These are phyloP conservation scores for Monochamus alternatus DNA, from an alignment of 2,888 invertebrate genomes.

Conservation along the genomic window DNA sequence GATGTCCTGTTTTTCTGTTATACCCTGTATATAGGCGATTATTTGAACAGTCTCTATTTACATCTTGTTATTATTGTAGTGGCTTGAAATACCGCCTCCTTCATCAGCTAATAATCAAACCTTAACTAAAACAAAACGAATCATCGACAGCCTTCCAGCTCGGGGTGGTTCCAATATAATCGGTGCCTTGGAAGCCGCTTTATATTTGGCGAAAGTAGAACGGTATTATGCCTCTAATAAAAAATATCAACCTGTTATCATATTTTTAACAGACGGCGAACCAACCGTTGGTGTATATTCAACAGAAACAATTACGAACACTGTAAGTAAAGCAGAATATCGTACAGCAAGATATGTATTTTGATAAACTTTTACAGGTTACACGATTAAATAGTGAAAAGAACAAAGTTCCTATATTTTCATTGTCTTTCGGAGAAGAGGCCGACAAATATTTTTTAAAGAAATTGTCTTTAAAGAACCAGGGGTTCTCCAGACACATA, in stretches of 20 bases:
- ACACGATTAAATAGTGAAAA: constrained; percentile 34
- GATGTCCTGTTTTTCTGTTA: no score
- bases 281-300: constrained; percentile 76
- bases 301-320: constrained; percentile 72
- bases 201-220: constrained; percentile 44
- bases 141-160: not conserved
- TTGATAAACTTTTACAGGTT: constrained; percentile 50
- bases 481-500: constrained; percentile 78
- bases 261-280: constrained; percentile 80
- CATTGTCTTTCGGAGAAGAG: constrained; percentile 79
- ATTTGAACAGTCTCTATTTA: no score
- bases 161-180: constrained; percentile 1
- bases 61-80: no score
- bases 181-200: not conserved
- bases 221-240: constrained; percentile 51
- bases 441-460: constrained; percentile 79
- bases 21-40: no score
- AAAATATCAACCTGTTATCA: constrained; percentile 75
- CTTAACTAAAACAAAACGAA: constrained; percentile 7
- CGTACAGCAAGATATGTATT: not conserved
- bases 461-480: no score
- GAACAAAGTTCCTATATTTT: constrained; percentile 72
- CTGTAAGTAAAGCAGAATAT: constrained; percentile 60
- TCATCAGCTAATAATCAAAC: not conserved
- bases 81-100: not conserved